Evolutionary conservation across 2,888 invertebrate genomes (phyloP), one percentile per base, ranked within the genome.

Genomic region (Eristalinus aeneus): DNA sequence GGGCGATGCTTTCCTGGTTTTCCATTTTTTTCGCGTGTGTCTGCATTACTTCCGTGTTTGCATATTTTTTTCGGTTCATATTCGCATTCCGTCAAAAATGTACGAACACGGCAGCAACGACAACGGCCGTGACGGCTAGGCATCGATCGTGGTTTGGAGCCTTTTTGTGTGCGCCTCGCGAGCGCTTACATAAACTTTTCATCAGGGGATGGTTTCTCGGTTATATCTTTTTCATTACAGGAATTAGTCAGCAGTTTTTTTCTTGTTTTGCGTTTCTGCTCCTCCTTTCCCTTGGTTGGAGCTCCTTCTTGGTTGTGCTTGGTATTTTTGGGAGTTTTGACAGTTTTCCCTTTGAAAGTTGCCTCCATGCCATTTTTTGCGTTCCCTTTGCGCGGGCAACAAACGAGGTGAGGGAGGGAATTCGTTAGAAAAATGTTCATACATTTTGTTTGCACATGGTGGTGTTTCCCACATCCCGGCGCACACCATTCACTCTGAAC

Each of bases 281-380:
- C 16, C 32, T 56, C 23, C 31, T 32, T 60, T 56, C 16, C 27
- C 39, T 53, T n/a, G 39, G 6, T 39, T 12, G n/a, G 12, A 39
- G 27, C 16, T 53, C 60, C 60, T 64, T 16, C 36, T 16, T 36
- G 67, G 22, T 83, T 20, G 46, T 73, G 61, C 56, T 78, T 74
- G 77, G 73, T 22, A 68, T 78, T 84, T 85, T 73, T 81, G 39
- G 20, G 69, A 69, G 77, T 86, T 86, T 77, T 86, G 73, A 86
- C 76, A 86, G 80, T 71, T 69, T 85, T 77, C 65, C 36, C 53
- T 78, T 78, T 82, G 56, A 20, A 32, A 80, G 36, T 12, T 46
- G 46, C 46, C 46, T 46, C 46, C 16, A 16, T 31, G 20, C n/a
- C n/a, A 0, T 32, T 64, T 8, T 20, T 77, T 67, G 31, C 27